phyloP scores from a whole-genome alignment of 2,113 vertebrate genomes.

The Podarcis raffonei region DNA sequence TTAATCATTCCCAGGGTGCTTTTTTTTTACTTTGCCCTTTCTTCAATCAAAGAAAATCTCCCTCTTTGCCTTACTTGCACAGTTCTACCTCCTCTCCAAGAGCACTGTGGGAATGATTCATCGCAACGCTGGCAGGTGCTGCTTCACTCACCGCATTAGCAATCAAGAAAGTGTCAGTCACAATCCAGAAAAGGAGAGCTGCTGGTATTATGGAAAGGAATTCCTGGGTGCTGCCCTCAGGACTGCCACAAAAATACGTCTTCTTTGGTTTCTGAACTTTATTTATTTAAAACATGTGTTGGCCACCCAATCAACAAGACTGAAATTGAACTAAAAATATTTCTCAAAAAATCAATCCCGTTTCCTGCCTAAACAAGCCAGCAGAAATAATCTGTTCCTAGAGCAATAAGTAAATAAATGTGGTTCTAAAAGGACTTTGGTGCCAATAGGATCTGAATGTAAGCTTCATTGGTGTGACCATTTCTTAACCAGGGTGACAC shows the following conservation, averaged over 20 bases:
- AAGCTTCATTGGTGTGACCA: background rate
- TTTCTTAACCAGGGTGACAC: background rate
- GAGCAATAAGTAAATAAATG: background rate
- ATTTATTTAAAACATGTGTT: background rate
- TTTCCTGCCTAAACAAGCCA: background rate
- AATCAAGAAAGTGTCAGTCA: constrained; percentile 2
- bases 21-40: background rate
- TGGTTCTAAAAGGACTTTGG: background rate
- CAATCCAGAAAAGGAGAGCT: background rate
- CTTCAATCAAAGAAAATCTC: background rate
- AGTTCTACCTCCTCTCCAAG: background rate
- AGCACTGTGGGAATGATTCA: background rate
- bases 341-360: background rate
- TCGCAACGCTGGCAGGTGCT: background rate
- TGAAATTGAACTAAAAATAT: background rate
- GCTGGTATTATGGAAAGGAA: background rate
- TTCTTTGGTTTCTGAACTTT: background rate
- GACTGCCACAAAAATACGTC: background rate
- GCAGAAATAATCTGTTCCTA: background rate
- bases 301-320: background rate
- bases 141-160: background rate
- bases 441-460: background rate
- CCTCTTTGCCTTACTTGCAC: background rate
- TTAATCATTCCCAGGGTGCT: background rate
- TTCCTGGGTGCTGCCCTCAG: background rate